Conservation (phyloP, 2,113 vertebrate species). For the Sporophila hypoxantha region DNA sequence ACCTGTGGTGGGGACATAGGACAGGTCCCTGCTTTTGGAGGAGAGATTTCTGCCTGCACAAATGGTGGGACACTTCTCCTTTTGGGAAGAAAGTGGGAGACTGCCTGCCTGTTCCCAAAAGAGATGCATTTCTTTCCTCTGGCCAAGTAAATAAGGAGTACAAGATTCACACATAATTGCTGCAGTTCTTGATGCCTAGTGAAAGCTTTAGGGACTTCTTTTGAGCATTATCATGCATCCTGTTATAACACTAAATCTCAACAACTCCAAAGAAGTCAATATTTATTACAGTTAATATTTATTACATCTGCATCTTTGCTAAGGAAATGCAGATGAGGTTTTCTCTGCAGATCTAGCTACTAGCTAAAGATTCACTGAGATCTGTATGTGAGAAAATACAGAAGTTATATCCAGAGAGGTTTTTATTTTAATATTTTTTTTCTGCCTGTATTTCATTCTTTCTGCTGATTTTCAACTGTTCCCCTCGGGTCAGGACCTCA, state of each 20-base stretch:
- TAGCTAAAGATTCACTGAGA: neutral
- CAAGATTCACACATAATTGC: neutral
- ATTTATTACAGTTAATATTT: conserved; percentile 38
- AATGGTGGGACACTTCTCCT: fast-evolving
- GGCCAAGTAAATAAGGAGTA: neutral
- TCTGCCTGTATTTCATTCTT: neutral
- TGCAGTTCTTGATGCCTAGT: neutral
- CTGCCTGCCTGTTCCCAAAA: neutral
- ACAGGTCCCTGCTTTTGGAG: neutral
- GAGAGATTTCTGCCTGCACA: neutral
- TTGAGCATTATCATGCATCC: neutral
- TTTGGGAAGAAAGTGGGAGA: neutral
- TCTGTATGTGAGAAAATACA: neutral
- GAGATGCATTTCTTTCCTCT: neutral
- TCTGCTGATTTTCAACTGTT: neutral
- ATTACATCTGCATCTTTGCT: conserved; percentile 9
- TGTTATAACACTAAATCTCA: neutral
- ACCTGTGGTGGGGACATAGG: too few relatives aligned
- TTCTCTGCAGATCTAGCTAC: neutral
- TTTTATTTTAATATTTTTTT: neutral
- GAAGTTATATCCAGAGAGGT: neutral
- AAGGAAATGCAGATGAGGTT: neutral
- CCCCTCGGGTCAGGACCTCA: neutral
- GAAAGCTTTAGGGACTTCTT: neutral
- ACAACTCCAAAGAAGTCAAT: conserved; percentile 13